Conservation (phyloP, 2,113 vertebrate species). For the Planiliza haematocheilus region DNA sequence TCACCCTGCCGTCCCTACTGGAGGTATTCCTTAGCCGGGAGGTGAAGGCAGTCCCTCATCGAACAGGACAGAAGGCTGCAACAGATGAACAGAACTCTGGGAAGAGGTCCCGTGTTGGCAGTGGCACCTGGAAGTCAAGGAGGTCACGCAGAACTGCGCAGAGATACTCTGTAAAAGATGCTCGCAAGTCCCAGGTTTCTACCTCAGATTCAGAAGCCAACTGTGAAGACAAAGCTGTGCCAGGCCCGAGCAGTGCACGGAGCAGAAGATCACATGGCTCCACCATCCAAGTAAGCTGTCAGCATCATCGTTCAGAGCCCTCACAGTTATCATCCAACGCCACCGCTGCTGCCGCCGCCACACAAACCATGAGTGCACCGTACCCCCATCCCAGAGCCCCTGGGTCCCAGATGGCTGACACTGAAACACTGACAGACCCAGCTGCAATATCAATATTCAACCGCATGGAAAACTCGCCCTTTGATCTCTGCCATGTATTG, state of each 20-base stretch:
- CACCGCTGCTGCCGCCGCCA: constrained; percentile 32
- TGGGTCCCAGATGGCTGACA: constrained; percentile 67
- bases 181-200: constrained; percentile 90
- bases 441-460: constrained; percentile 85
- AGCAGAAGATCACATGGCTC: constrained; percentile 83
- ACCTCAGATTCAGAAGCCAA: constrained; percentile 95
- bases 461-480: constrained; percentile 90
- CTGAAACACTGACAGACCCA: constrained; percentile 84
- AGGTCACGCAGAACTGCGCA: constrained; percentile 86
- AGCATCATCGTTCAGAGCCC: constrained; percentile 73
- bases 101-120: constrained; percentile 77
- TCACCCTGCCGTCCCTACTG: constrained; percentile 86
- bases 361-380: constrained; percentile 76
- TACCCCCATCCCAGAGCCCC: constrained; percentile 72
- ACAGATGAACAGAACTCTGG: constrained; percentile 80
- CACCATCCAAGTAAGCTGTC: constrained; percentile 79
- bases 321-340: constrained; percentile 50
- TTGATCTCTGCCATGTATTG: constrained; percentile 93
- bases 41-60: constrained; percentile 75
- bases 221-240: constrained; percentile 85
- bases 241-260: constrained; percentile 60
- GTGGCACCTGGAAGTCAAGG: constrained; percentile 84
- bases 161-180: constrained; percentile 90
- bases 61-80: constrained; percentile 85
- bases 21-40: constrained; percentile 88